A percentile compares a stretch with the other conserved stretches of the same genome.
Evolutionary conservation across 1,140 invertebrate genomes (phyloP).

Genomic region (Cotesia chilonis): DNA sequence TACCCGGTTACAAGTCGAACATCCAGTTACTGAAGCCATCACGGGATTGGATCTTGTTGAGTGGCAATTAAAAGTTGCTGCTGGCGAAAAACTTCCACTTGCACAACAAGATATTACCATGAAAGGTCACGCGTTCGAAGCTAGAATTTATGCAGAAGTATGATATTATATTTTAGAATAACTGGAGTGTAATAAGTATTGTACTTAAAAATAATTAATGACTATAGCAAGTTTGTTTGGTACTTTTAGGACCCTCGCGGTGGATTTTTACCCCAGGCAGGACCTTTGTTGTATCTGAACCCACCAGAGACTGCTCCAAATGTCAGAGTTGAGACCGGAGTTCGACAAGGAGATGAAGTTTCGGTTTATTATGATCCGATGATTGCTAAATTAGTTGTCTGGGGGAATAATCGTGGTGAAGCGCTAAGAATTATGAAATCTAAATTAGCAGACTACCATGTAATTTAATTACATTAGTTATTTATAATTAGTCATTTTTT

Average conservation of each 20-base stretch:
- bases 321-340: constrained; percentile 83
- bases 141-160: constrained; percentile 94
- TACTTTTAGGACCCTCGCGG: constrained; percentile 71
- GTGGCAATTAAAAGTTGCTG: constrained; percentile 92
- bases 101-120: constrained; percentile 81
- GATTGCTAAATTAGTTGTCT: constrained; percentile 98
- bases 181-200: not conserved
- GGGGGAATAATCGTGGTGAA: constrained; percentile 84
- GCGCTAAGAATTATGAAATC: constrained; percentile 83
- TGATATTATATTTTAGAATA: not conserved
- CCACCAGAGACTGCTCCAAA: constrained; percentile 70
- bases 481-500: constrained; percentile 23
- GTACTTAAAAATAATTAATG: not conserved
- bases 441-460: constrained; percentile 86
- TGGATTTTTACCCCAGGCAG: constrained; percentile 90
- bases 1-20: constrained; percentile 93
- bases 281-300: constrained; percentile 76
- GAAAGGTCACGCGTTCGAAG: constrained; percentile 88
- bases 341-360: constrained; percentile 84
- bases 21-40: constrained; percentile 98
- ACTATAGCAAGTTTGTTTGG: not conserved
- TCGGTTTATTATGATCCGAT: constrained; percentile 99
- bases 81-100: constrained; percentile 85
- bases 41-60: constrained; percentile 94
- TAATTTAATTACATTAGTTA: constrained; percentile 55